Base-by-base conservation (phyloP, 2,113 vertebrate genomes). In the Hemibagrus wyckioides region DNA sequence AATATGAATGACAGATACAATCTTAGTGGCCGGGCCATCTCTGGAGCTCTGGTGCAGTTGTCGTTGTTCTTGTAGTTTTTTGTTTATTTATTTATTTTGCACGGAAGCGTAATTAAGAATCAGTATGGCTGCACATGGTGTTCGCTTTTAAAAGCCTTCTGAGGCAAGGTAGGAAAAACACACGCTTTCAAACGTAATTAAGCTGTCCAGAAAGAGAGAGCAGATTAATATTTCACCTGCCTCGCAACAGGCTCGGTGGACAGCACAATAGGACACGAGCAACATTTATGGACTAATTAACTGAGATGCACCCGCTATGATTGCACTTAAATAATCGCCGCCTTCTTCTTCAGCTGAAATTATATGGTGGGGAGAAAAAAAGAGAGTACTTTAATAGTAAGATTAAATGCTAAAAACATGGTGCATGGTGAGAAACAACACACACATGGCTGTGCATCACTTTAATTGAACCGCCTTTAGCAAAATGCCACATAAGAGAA, bases 271-370 rank as follows among this genome's bases (percentile, higher is more conserved):
- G 89, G 91, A 89, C 89, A 92, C 85, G 86, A 89, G 90, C 86
- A 92, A 92, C 92, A 92, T 94, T 94, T 93, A 93, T 90, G 69
- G 86, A 93, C 92, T 93, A 93, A 95, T 94, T 94, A 94, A 90
- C 84, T 69, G 85, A 91, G 89, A 91, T 88, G 88, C 88, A 91
- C 75, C 86, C 85, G 52, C 89, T 69, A 91, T 89, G 89, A 89
- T 85, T 88, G 91, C 89, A 85, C 92, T 89, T 90, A 85, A 90
- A 89, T 93, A 88, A 93, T 92, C 89, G 86, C 85, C 89, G 80
- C 88, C 30, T 89, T 76, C 36, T 59, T 86, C 39, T 75, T 13
- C 4, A 67, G 87, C 84, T n/a, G 92, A 90, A 90, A 80, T 91
- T 41, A 67, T 11, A 84, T 52, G 90, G 54, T 11, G 33, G 17